Conservation (phyloP, 30 jellyfish, hydroid and myxozoan genomes). For the Aurelia sp. region DNA sequence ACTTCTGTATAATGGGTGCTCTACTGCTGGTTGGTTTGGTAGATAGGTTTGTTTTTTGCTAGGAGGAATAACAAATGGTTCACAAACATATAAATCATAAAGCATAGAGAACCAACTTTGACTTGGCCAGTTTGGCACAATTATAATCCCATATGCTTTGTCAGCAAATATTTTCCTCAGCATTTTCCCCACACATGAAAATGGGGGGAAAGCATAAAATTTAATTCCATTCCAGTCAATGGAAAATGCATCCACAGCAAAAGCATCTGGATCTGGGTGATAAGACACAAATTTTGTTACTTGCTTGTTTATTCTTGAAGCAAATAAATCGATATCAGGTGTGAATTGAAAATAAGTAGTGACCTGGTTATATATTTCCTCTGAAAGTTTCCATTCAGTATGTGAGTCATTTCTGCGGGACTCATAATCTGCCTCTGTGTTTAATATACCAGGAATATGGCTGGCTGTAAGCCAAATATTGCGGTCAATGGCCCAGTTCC, state of each 20-base stretch:
- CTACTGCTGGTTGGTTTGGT: conserved; percentile 35
- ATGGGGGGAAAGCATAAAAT: conserved; percentile 44
- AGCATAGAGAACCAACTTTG: background rate
- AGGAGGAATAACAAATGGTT: conserved; percentile 33
- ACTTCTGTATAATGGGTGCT: conserved; percentile 29
- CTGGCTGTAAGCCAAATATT: conserved; percentile 31
- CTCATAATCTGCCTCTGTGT: background rate
- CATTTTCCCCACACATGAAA: conserved; percentile 41
- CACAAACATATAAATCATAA: conserved; percentile 24
- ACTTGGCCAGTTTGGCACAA: conserved; percentile 47
- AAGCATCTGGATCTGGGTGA: conserved; percentile 56
- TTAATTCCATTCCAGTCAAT: conserved; percentile 27
- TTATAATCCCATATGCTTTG: background rate
- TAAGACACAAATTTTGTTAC: conserved; percentile 1
- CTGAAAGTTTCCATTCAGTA: conserved; percentile 36
- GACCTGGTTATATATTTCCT: background rate
- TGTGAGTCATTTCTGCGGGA: background rate
- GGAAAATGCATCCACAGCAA: conserved; percentile 47
- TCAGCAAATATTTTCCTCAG: conserved; percentile 25
- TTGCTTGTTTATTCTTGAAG: background rate
- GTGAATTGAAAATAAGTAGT: background rate
- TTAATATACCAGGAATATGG: conserved; percentile 15
- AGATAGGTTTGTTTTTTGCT: conserved; percentile 38
- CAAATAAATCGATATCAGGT: conserved; percentile 59
- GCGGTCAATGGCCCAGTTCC: background rate